A percentile compares a stretch with the other conserved stretches of the same genome.
phyloP scores from a whole-genome alignment of 2,113 vertebrate species.

The Cichladusa arquata region DNA sequence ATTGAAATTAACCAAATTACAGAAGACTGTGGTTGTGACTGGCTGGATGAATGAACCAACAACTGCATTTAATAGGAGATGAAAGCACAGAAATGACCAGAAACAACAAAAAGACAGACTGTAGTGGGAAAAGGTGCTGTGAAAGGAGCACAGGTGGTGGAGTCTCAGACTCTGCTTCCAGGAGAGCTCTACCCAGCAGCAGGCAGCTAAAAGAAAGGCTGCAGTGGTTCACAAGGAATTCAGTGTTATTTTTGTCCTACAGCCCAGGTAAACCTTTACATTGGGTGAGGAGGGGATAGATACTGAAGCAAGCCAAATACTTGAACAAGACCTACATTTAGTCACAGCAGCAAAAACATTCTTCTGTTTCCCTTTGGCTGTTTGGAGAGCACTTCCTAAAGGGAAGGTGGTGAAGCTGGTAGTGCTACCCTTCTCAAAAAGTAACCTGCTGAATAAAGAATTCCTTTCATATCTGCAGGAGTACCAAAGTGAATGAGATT shows the following conservation, averaged over 20 bases:
- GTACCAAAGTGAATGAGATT: conserved; percentile 1
- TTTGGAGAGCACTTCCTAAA: conserved; percentile 27
- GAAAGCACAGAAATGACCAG: not conserved
- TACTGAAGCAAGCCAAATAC: not conserved
- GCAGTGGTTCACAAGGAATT: not conserved
- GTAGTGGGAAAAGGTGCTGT: not conserved
- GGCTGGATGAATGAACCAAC: not conserved
- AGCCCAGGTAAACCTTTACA: conserved; percentile 41
- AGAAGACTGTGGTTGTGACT: not conserved
- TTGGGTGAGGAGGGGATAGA: not conserved
- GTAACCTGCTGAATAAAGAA: not conserved
- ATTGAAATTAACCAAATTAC: not conserved
- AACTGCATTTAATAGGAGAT: not conserved
- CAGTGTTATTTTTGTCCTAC: conserved; percentile 3
- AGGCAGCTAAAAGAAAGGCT: not conserved
- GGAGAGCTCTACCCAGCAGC: not conserved
- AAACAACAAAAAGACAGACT: not conserved
- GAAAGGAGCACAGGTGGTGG: not conserved
- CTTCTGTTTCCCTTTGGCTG: conserved; percentile 18
- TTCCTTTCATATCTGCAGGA: not conserved
- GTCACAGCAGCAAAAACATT: not conserved
- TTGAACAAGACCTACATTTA: conserved; percentile 45
- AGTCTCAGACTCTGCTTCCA: not conserved
- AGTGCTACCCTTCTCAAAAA: not conserved
- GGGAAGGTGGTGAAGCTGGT: conserved; percentile 4